phyloP scores from a whole-genome alignment of 2,797 vertebrate species.

The Halcyon badia region DNA sequence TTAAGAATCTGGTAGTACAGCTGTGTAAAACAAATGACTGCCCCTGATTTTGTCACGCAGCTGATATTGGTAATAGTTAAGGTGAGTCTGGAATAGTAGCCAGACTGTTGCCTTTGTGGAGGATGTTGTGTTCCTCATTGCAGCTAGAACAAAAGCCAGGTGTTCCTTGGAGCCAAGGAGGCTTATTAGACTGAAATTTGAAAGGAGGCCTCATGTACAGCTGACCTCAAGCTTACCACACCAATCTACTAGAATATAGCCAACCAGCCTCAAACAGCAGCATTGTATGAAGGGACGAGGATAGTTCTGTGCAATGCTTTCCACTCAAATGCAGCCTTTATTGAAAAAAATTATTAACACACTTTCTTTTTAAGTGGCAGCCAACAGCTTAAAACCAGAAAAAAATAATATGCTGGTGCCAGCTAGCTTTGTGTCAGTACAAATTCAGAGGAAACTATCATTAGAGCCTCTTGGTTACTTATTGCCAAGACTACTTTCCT shows the following conservation, averaged over 20 bases:
- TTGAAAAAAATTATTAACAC: background rate
- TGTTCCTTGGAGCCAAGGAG: background rate
- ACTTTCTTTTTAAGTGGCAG: background rate
- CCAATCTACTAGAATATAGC: background rate
- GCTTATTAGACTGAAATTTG: background rate
- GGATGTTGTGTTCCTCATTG: background rate
- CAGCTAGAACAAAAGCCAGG: background rate
- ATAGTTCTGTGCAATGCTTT: background rate
- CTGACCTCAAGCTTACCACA: background rate
- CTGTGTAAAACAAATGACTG: background rate
- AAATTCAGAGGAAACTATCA: background rate
- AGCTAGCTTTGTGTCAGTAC: background rate
- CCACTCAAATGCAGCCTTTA: background rate
- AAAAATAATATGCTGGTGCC: background rate
- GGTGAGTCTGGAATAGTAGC: background rate
- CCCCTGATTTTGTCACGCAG: background rate
- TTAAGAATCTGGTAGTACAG: background rate
- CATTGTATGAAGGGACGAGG: background rate
- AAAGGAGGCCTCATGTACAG: background rate
- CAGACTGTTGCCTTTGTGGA: background rate
- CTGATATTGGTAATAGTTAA: background rate
- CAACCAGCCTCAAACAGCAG: background rate
- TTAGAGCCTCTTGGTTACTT: background rate
- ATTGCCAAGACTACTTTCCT: background rate
- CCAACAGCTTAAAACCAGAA: background rate